phyloP scores from a whole-genome alignment of 1,140 invertebrate genomes.

The Drosophila malerkotliana region DNA sequence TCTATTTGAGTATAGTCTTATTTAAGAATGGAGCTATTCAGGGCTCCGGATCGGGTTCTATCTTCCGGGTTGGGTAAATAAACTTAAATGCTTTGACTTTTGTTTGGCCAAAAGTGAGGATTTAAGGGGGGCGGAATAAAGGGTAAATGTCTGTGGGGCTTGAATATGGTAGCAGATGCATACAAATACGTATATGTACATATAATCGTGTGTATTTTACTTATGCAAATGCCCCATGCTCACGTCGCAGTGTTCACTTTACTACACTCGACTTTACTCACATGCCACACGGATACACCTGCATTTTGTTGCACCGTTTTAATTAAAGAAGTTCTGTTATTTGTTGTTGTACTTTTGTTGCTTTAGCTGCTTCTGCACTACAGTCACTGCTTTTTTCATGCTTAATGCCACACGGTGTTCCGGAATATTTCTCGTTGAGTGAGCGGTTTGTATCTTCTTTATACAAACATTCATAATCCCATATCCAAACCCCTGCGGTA shows the following conservation, averaged over 20 bases:
- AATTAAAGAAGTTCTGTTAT: slow-evolving; percentile 65
- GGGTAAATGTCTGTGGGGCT: background rate
- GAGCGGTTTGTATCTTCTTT: background rate
- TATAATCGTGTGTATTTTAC: slow-evolving; percentile 58
- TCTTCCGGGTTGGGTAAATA: slow-evolving; percentile 54
- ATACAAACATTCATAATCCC: background rate
- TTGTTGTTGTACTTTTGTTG: background rate
- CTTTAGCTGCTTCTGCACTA: background rate
- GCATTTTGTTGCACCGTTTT: slow-evolving; percentile 64
- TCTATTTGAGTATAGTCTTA: slow-evolving; percentile 22
- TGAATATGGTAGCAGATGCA: slow-evolving; percentile 19
- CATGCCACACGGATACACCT: slow-evolving; percentile 16
- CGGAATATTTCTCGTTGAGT: background rate
- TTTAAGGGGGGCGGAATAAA: background rate
- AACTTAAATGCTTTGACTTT: slow-evolving; percentile 63
- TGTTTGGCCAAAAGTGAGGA: slow-evolving; percentile 3
- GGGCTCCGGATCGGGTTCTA: slow-evolving; percentile 10
- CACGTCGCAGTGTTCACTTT: slow-evolving; percentile 45
- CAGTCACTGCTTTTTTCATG: background rate
- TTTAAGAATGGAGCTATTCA: slow-evolving; percentile 24
- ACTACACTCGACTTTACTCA: slow-evolving; percentile 2
- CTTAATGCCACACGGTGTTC: background rate
- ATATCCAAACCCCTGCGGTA: background rate
- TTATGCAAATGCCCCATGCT: slow-evolving; percentile 61
- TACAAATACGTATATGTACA: slow-evolving; percentile 5